Evolutionary conservation across 2,797 vertebrate species (phyloP).

Genomic region (Prionace glauca): DNA sequence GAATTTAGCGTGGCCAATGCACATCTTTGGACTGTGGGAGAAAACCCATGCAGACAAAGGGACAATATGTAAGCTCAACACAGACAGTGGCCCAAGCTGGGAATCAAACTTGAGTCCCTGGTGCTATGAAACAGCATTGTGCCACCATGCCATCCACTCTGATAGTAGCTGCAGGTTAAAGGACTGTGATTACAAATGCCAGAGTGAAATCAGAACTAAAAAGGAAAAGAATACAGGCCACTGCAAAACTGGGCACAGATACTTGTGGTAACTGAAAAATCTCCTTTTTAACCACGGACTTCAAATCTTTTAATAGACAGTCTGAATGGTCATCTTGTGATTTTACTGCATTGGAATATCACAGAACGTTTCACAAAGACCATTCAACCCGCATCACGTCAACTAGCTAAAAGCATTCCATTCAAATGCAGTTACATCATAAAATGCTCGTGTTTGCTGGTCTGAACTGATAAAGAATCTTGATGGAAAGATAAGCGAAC

Average conservation of each 20-base stretch:
- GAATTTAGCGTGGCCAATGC: no score
- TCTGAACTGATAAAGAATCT: not conserved
- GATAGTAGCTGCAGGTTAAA: not conserved
- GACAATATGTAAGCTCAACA: no score
- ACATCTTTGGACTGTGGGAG: no score
- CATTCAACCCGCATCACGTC: not conserved
- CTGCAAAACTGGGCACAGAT: not conserved
- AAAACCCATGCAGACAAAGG: no score
- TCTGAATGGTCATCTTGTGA: not conserved
- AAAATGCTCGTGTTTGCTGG: not conserved
- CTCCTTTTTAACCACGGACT: not conserved
- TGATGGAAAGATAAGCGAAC: not conserved
- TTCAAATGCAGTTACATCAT: not conserved
- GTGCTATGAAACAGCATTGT: no score
- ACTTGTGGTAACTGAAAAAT: not conserved
- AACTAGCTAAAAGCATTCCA: not conserved
- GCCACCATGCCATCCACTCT: no score
- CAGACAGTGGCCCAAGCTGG: no score
- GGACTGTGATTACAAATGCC: conserved; percentile 4
- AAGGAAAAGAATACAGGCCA: not conserved
- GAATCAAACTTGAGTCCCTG: no score
- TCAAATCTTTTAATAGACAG: not conserved
- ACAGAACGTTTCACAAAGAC: not conserved
- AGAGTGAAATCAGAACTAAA: not conserved
- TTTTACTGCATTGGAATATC: not conserved